Evolutionary conservation across 2,113 vertebrate species (phyloP).

Genomic region (Mystacornis crossleyi): DNA sequence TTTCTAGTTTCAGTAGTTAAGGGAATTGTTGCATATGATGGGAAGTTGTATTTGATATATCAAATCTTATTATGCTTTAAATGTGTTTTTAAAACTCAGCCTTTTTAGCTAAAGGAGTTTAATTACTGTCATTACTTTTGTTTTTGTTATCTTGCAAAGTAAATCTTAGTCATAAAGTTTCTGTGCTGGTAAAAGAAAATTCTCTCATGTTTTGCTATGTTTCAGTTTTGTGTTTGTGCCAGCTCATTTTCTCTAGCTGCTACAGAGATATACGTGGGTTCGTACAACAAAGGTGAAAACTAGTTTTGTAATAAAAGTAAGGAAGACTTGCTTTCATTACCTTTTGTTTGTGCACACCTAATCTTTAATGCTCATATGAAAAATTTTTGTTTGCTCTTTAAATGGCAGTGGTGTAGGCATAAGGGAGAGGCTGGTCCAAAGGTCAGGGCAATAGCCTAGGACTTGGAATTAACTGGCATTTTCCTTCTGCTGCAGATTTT

Average conservation of each 20-base stretch:
- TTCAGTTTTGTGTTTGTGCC: neutral
- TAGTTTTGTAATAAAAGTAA: neutral
- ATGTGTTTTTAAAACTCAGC: neutral
- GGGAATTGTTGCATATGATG: neutral
- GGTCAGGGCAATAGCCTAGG: neutral
- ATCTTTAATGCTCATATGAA: neutral
- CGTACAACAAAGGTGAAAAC: neutral
- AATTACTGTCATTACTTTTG: neutral
- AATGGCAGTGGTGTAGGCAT: neutral
- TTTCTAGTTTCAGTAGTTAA: neutral
- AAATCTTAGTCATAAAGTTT: neutral
- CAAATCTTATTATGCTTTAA: neutral
- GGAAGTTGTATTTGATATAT: neutral
- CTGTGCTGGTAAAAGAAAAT: neutral
- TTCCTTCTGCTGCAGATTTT: neutral
- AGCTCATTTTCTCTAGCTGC: neutral
- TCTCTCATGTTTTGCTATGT: neutral
- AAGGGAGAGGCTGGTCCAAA: conserved; percentile 12
- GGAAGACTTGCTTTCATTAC: neutral
- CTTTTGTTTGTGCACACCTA: neutral
- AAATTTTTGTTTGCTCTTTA: conserved; percentile 9
- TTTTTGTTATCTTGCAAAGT: neutral
- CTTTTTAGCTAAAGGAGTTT: neutral
- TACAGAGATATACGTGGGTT: neutral
- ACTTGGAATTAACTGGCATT: neutral